phyloP scores from a whole-genome alignment of 2,797 vertebrate species.

The Erpetoichthys calabaricus region DNA sequence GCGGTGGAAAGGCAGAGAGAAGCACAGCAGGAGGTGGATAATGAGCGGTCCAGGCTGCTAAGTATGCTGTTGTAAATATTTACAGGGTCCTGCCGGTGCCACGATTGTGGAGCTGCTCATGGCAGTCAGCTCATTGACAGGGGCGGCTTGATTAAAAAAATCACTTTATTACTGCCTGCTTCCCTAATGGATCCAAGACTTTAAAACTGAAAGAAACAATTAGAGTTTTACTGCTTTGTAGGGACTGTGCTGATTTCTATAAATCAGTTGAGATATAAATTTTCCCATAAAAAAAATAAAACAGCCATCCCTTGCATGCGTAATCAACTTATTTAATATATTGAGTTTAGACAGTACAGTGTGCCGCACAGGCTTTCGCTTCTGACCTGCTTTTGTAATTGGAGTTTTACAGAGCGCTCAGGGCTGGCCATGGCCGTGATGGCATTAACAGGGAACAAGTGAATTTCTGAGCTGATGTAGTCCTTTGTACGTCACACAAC shows the following conservation, averaged over 20 bases:
- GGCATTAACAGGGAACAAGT: too few species aligned
- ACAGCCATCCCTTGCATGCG: conserved; percentile 46
- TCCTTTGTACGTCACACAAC: too few species aligned
- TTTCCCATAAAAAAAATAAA: conserved; percentile 51
- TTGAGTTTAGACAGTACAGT: not conserved
- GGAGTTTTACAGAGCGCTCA: too few species aligned
- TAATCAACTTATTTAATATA: conserved; percentile 43
- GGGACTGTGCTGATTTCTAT: conserved; percentile 59
- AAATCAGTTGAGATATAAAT: conserved; percentile 64
- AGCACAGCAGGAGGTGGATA: too few species aligned
- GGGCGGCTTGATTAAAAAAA: conserved; percentile 66
- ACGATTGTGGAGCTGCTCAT: conserved; percentile 34
- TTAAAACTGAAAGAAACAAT: conserved; percentile 69
- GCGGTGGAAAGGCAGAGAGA: too few species aligned
- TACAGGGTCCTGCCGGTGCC: too few species aligned
- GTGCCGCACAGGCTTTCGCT: too few species aligned
- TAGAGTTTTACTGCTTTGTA: conserved; percentile 65
- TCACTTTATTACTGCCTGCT: conserved; percentile 57
- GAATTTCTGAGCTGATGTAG: too few species aligned
- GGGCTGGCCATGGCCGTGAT: too few species aligned
- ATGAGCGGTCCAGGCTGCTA: too few species aligned
- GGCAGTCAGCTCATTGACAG: conserved; percentile 55
- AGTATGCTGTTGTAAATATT: too few species aligned
- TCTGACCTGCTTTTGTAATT: too few species aligned
- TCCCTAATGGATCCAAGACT: conserved; percentile 62